Percentiles rank a stretch among this genome's conserved stretches.
phyloP scores from a whole-genome alignment of 2,113 vertebrate genomes.

The Corythoichthys intestinalis region DNA sequence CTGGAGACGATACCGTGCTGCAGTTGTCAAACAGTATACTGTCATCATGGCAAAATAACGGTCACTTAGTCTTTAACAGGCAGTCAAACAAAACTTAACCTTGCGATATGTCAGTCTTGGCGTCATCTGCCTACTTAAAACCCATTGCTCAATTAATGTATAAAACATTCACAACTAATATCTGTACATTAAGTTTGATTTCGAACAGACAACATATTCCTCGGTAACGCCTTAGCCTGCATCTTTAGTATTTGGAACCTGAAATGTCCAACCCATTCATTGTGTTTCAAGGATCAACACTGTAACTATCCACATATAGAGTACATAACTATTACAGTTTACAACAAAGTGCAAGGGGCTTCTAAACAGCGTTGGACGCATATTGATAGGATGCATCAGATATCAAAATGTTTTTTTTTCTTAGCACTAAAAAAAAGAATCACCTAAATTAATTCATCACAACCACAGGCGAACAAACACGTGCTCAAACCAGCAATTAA shows the following conservation, averaged over 20 bases:
- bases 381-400: too few relatives aligned
- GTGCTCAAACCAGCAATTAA: neutral
- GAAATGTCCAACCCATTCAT: neutral
- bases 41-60: slow-evolving; percentile 53
- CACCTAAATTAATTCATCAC: neutral
- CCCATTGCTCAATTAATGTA: slow-evolving; percentile 1
- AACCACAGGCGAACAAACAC: neutral
- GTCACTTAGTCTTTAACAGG: slow-evolving; percentile 15
- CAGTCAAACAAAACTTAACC: slow-evolving; percentile 28
- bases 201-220: neutral
- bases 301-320: neutral
- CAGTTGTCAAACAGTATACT: slow-evolving; percentile 41
- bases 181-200: neutral
- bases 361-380: too few relatives aligned
- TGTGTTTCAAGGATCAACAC: neutral
- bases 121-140: slow-evolving; percentile 24
- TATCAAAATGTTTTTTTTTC: too few relatives aligned
- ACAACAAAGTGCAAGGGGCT: too few relatives aligned
- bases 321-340: neutral
- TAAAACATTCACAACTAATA: neutral
- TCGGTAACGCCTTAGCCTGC: neutral
- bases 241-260: neutral
- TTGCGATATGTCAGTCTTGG: neutral
- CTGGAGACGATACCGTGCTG: slow-evolving; percentile 20
- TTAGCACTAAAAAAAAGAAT: too few relatives aligned